phyloP scores from a whole-genome alignment of 2,113 vertebrate genomes.

The Oxyura jamaicensis region DNA sequence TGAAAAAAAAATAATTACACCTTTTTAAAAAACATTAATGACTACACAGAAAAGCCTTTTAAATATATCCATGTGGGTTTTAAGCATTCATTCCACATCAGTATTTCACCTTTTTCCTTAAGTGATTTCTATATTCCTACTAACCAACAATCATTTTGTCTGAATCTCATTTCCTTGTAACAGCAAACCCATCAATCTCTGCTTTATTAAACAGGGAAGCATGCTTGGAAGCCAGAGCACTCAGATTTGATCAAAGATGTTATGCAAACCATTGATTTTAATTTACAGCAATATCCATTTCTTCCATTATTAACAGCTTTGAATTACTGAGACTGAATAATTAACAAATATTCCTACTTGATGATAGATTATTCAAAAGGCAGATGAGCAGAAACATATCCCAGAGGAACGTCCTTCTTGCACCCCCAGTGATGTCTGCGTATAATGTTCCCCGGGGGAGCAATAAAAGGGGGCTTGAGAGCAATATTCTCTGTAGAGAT shows the following conservation, averaged over 20 bases:
- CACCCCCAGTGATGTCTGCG: not conserved
- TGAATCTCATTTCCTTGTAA: constrained; percentile 43
- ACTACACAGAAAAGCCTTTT: not conserved
- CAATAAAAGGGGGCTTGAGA: rapidly evolving
- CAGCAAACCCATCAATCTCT: constrained; percentile 53
- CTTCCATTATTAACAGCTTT: constrained; percentile 61
- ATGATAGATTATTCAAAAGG: not conserved
- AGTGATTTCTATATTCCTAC: constrained; percentile 31
- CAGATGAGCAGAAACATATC: not conserved
- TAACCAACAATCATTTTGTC: constrained; percentile 61
- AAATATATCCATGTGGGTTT: not conserved
- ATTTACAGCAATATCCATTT: constrained; percentile 65
- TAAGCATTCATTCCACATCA: constrained; percentile 20
- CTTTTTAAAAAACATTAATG: not conserved
- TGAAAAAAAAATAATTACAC: constrained; percentile 2
- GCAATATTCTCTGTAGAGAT: not conserved
- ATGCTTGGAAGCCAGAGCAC: constrained; percentile 1
- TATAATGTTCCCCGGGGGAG: not conserved
- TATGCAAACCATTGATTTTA: constrained; percentile 62
- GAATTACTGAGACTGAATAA: constrained; percentile 51
- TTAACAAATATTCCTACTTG: constrained; percentile 39
- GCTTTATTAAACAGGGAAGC: constrained; percentile 39
- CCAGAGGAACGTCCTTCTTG: not conserved
- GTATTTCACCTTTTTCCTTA: constrained; percentile 51
- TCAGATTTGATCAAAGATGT: constrained; percentile 46